These are phyloP conservation scores for Clusia tigrina DNA, from an alignment of 2,888 invertebrate genomes.

Conservation along the genomic window DNA sequence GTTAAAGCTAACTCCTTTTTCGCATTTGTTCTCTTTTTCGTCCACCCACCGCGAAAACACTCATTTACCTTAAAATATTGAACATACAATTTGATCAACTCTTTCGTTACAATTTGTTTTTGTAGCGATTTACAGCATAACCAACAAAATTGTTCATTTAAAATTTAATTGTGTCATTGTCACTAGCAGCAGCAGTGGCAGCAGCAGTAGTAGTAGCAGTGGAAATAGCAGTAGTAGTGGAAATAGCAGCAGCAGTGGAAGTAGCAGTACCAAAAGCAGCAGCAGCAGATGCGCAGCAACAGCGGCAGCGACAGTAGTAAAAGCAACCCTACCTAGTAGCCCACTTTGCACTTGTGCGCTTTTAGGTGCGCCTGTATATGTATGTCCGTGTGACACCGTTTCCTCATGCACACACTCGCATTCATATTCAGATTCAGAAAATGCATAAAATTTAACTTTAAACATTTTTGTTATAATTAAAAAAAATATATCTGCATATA, in stretches of 20 bases:
- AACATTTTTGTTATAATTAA: no score
- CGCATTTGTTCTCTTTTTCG: no score
- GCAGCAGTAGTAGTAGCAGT: slow-evolving; percentile 30
- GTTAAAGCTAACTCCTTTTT: no score
- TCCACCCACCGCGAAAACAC: no score
- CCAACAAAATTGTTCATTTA: slow-evolving; percentile 41
- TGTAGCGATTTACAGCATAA: not conserved
- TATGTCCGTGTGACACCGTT: slow-evolving; percentile 11
- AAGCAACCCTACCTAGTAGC: slow-evolving; percentile 25
- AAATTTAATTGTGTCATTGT: slow-evolving; percentile 50
- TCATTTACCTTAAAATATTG: no score
- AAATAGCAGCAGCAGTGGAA: not conserved
- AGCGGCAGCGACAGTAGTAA: slow-evolving; percentile 6
- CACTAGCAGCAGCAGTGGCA: slow-evolving; percentile 26
- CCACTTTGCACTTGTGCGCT: slow-evolving; percentile 16
- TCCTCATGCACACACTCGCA: not conserved
- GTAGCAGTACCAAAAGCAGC: not conserved
- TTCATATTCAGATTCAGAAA: not conserved
- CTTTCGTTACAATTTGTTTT: no score
- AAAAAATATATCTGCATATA: no score
- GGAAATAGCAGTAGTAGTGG: slow-evolving; percentile 25
- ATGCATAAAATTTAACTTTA: slow-evolving; percentile 5
- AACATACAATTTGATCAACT: no score
- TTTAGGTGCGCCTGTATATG: not conserved
- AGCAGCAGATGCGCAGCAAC: not conserved